A percentile compares a stretch with the other conserved stretches of the same genome.
Evolutionary conservation across 2,113 vertebrate genomes (phyloP).

Genomic region (Salvelinus namaycush): DNA sequence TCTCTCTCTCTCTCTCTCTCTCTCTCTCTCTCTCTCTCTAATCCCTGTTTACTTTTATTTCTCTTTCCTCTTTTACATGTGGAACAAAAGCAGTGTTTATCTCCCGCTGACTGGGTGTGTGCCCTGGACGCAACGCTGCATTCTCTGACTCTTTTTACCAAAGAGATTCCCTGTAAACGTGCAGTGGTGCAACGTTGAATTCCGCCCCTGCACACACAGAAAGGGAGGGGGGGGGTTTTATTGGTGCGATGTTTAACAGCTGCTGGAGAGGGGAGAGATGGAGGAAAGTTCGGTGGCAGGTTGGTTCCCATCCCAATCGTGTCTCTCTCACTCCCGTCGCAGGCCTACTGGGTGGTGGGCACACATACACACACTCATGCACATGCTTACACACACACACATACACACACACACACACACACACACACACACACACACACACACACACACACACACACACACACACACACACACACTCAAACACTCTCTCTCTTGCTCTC

Average conservation of each 20-base stretch:
- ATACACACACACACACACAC: not conserved
- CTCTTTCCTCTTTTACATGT: not conserved
- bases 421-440: not conserved
- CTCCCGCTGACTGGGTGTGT: not conserved
- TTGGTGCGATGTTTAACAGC: not conserved
- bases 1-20: too few species aligned
- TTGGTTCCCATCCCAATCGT: not conserved
- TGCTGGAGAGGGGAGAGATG: not conserved
- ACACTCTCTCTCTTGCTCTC: too few species aligned
- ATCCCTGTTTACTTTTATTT: not conserved
- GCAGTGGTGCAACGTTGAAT: not conserved
- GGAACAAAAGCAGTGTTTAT: not conserved
- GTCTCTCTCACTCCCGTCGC: not conserved
- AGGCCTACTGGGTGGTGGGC: not conserved
- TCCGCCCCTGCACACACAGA: not conserved
- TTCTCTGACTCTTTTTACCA: not conserved
- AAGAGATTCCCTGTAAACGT: not conserved
- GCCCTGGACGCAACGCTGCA: not conserved
- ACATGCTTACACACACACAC: accelerated
- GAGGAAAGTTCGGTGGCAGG: not conserved
- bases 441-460: not conserved
- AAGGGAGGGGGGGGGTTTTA: not conserved
- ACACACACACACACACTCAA: too few species aligned
- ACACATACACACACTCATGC: too few species aligned
- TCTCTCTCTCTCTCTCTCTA: not conserved